These are phyloP conservation scores for Esox lucius DNA, from an alignment of 2,797 vertebrate species.

Conservation along the genomic window DNA sequence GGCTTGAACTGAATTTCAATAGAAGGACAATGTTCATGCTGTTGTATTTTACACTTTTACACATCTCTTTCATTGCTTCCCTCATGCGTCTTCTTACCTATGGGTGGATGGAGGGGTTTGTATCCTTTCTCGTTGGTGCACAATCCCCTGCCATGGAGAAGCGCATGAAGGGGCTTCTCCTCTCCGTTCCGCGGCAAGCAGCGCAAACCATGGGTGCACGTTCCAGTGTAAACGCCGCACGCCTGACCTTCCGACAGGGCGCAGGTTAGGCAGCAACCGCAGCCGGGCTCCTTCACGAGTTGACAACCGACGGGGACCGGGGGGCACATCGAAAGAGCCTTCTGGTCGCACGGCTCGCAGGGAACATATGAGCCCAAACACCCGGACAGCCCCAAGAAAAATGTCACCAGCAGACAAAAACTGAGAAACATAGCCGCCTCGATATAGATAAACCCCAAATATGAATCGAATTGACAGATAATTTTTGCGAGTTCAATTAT, in stretches of 20 bases:
- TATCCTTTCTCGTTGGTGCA: constrained; percentile 97
- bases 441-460: constrained; percentile 50
- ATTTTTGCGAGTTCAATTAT: constrained; percentile 71
- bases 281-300: constrained; percentile 96
- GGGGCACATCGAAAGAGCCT: constrained; percentile 93
- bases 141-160: constrained; percentile 92
- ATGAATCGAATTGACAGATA: constrained; percentile 57
- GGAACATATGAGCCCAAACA: constrained; percentile 90
- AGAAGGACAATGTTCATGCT: not conserved
- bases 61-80: not conserved
- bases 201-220: constrained; percentile 90
- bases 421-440: constrained; percentile 66
- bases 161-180: constrained; percentile 95
- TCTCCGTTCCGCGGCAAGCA: constrained; percentile 93
- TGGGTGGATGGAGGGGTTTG: constrained; percentile 79
- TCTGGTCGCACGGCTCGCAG: constrained; percentile 95
- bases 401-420: constrained; percentile 81
- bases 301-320: constrained; percentile 92
- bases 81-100: constrained; percentile 68
- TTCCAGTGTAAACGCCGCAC: constrained; percentile 97
- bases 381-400: constrained; percentile 82
- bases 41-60: not conserved
- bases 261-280: constrained; percentile 98
- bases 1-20: not conserved
- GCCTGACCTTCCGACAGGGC: constrained; percentile 91